Evolutionary conservation across 2,888 invertebrate species (phyloP).

Genomic region (Patella ulyssiponensis): DNA sequence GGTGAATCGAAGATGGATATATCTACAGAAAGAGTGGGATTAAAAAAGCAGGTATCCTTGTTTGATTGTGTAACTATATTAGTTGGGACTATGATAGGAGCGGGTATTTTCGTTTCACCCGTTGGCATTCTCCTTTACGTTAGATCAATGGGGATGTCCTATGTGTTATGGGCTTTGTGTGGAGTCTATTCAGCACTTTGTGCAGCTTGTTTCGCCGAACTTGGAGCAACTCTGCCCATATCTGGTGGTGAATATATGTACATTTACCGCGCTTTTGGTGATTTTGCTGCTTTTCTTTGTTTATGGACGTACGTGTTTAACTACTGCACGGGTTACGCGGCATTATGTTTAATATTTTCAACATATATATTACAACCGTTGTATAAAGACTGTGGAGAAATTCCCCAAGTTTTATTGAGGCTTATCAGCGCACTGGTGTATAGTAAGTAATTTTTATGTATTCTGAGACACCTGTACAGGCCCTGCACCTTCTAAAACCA

Average conservation of each 20-base stretch:
- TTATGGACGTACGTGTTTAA: constrained; percentile 68
- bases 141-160: constrained; percentile 82
- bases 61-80: constrained; percentile 63
- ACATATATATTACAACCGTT: constrained; percentile 65
- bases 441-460: constrained; percentile 49
- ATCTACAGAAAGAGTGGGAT: constrained; percentile 34
- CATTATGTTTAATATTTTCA: constrained; percentile 67
- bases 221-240: constrained; percentile 88
- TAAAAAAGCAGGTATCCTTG: constrained; percentile 61
- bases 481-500: too few species aligned
- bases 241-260: constrained; percentile 74
- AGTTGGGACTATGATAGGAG: constrained; percentile 89
- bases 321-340: constrained; percentile 66
- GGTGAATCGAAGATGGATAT: too few species aligned
- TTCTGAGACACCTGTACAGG: too few species aligned
- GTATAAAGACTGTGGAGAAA: constrained; percentile 60
- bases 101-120: constrained; percentile 96
- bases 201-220: constrained; percentile 90
- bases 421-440: constrained; percentile 63
- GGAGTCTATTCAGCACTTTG: constrained; percentile 84
- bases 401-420: constrained; percentile 55
- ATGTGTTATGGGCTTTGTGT: constrained; percentile 90
- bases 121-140: constrained; percentile 88
- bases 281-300: constrained; percentile 67
- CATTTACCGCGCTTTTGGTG: constrained; percentile 68